Evolutionary conservation across 92 coral and sea anemone species (phyloP).

Genomic region (Epizoanthus rinbou): DNA sequence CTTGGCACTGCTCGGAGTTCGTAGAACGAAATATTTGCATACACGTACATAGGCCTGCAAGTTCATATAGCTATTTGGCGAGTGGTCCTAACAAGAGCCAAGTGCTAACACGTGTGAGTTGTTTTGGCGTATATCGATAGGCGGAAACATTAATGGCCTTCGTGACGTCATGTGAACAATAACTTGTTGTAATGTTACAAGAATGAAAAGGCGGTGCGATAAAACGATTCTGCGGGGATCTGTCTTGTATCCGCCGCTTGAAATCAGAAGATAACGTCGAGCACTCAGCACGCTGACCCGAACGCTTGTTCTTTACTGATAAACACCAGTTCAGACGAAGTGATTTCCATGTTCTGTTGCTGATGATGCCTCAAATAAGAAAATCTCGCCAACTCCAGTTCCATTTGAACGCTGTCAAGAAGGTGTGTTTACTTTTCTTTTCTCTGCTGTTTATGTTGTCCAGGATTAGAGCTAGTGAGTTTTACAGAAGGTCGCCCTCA

Average conservation of each 20-base stretch:
- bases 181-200: not conserved
- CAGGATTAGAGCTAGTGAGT: slow-evolving; percentile 45
- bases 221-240: slow-evolving; percentile 35
- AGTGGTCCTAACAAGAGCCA: too few species aligned
- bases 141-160: slow-evolving; percentile 31
- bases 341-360: not conserved
- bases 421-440: slow-evolving; percentile 43
- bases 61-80: too few species aligned
- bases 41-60: too few species aligned
- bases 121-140: not conserved
- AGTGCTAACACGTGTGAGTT: not conserved
- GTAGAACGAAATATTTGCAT: too few species aligned
- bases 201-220: slow-evolving; percentile 25
- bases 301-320: slow-evolving; percentile 27
- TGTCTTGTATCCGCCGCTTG: slow-evolving; percentile 21
- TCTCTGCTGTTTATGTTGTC: slow-evolving; percentile 42
- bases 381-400: slow-evolving; percentile 37
- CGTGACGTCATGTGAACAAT: slow-evolving; percentile 39
- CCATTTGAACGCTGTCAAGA: slow-evolving; percentile 29
- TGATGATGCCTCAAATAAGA: slow-evolving; percentile 39
- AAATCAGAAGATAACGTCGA: slow-evolving; percentile 24
- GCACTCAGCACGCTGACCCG: slow-evolving; percentile 27
- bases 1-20: too few species aligned
- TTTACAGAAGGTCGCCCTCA: slow-evolving; percentile 14
- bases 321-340: slow-evolving; percentile 22